These are phyloP conservation scores for Ectemnius cavifrons DNA, from an alignment of 2,888 invertebrate species.

Conservation along the genomic window DNA sequence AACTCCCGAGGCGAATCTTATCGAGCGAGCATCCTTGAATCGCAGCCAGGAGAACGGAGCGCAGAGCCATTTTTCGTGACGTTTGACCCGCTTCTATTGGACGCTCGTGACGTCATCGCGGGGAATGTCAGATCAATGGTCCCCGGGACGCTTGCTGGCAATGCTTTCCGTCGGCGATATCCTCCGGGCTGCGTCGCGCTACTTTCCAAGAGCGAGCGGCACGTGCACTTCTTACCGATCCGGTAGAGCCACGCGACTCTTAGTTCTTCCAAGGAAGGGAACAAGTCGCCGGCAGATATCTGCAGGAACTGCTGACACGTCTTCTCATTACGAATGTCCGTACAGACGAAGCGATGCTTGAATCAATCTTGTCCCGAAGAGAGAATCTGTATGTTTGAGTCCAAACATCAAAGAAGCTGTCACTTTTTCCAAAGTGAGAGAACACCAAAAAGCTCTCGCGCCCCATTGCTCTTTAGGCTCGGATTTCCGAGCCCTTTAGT, in stretches of 20 bases:
- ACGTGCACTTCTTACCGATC: constrained; percentile 9
- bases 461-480: not conserved
- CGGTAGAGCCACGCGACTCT: constrained; percentile 27
- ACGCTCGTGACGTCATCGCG: constrained; percentile 66
- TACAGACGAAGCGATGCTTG: too few relatives aligned
- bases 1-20: constrained; percentile 1
- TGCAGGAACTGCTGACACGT: constrained; percentile 9
- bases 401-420: too few relatives aligned
- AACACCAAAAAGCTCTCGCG: not conserved
- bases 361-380: too few relatives aligned
- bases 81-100: constrained; percentile 67
- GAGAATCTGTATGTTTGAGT: too few relatives aligned
- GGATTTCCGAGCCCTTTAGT: constrained; percentile 1
- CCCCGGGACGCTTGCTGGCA: constrained; percentile 63
- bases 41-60: constrained; percentile 52
- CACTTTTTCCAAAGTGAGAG: too few relatives aligned
- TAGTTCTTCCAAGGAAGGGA: constrained; percentile 3
- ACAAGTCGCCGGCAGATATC: constrained; percentile 9
- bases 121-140: constrained; percentile 73
- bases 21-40: constrained; percentile 54
- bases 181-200: constrained; percentile 20
- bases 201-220: constrained; percentile 8
- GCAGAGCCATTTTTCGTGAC: constrained; percentile 62
- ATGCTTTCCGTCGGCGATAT: constrained; percentile 49
- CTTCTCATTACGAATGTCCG: not conserved